Evolutionary conservation across 2,113 vertebrate species (phyloP), one percentile per base, ranked within the genome.

Genomic region (Nyctibius bracteatus): DNA sequence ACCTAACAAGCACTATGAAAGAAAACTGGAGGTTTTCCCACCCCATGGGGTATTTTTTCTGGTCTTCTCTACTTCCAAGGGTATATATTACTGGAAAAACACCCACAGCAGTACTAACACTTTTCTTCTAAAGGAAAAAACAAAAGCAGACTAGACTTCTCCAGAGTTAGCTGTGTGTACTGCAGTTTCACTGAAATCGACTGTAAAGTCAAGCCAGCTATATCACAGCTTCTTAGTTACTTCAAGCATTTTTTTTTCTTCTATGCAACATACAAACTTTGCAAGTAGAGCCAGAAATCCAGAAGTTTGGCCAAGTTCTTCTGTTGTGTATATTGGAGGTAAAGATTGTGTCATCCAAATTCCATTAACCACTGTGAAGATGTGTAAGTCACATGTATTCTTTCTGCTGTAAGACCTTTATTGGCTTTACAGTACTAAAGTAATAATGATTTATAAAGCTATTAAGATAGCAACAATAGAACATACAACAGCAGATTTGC

Each of bases 381-480:
- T 5, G 44, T 10, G 5, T 2, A 71, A 81, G 43, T 51, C 58
- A 63, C 44, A 63, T 71, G 74, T 37, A 67, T 43, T 63, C 68
- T 43, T 71, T 17, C 47, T 93, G 82, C 67, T 88, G 81, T 59
- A 62, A 63, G 55, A 81, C 39, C 54, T 84, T 92, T 57, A 86
- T 52, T 79, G 23, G 61, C 33, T 70, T 86, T 92, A 81, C 47
- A 71, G 39, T 79, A 83, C 68, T 59, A 31, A 59, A 66, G 59
- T 57, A 89, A 78, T 78, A 91, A 71, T 79, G 71, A 79, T 71
- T 93, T 91, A 94, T 82, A 75, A 93, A 95, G 85, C 84, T 75
- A 87, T 81, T 90, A 88, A 58, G 57, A 55, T 5, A 62, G 63
- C 61, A 85, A 96, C 80, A 95, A 92, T 5, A 79, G 86, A 94